phyloP scores from a whole-genome alignment of 2,888 invertebrate species.

The Tipula confusa region DNA sequence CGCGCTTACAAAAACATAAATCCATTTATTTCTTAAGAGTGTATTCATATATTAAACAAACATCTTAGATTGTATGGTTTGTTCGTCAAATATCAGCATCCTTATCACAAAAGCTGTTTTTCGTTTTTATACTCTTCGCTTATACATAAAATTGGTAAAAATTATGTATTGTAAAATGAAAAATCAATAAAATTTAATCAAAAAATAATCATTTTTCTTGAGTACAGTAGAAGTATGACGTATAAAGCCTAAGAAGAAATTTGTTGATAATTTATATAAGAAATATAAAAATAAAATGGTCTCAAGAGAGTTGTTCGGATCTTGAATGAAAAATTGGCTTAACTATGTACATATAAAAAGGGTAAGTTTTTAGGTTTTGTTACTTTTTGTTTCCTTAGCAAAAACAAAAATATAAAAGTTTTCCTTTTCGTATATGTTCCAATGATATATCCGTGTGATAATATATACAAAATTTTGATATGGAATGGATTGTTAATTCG shows the following conservation, averaged over 20 bases:
- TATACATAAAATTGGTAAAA: background rate
- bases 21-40: background rate
- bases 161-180: background rate
- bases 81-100: background rate
- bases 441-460: background rate
- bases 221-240: background rate
- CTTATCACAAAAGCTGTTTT: background rate
- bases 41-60: background rate
- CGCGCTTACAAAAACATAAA: background rate
- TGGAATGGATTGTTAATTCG: background rate
- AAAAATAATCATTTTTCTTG: background rate
- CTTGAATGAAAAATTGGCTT: background rate
- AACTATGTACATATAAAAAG: background rate
- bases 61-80: background rate
- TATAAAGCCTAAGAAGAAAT: background rate
- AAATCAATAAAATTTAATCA: conserved; percentile 25
- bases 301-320: background rate
- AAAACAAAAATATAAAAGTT: background rate
- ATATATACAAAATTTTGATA: background rate
- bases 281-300: conserved; percentile 3
- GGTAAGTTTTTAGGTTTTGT: background rate
- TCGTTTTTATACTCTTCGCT: background rate
- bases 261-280: background rate
- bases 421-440: background rate
- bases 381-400: background rate